Evolutionary conservation across 2,888 invertebrate genomes (phyloP), one percentile per base, ranked within the genome.

Genomic region (Steinernema scapterisci): DNA sequence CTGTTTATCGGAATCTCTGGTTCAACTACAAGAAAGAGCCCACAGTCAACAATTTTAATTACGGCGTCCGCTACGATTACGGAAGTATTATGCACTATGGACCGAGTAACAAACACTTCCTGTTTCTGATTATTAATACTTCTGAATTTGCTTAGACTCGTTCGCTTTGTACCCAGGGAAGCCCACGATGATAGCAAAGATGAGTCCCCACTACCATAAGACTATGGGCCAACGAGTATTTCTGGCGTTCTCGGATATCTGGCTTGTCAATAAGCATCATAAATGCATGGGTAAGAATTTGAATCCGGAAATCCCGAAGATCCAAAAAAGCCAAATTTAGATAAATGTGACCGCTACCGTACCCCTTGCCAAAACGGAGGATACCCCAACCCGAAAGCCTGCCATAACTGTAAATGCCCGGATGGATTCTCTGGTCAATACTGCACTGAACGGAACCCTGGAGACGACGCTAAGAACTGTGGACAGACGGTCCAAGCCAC

Each of bases 201-300:
- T 81, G 43, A 72, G 63, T 46, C 79, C 78, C 16, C 27, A 63
- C n/a, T 63, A 63, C 38, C 63, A 63, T 23, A 76, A 80, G 63
- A 79, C 79, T n/a, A 79, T 79, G 79, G 79, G 79, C 25, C 80
- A 79, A 45, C 74, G 75, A 27, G 80, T 80, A 27, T 75, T 44
- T 11, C 80, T 78, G 2, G 75, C 76, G 1, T 79, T 79, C 72
- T 43, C 72, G n/a, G 85, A 85, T 74, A 79, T 85, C 25, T 82
- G 82, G 11, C 82, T 83, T 80, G 84, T 85, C 84, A 85, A 85
- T 75, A 78, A 82, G 46, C 83, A 84, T 70, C 85, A 85, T 74
- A 80, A 80, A 21, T 84, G 84, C 79, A 80, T 82, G 75, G 78
- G 82, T 81, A 70, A 43, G 38, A 44, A 44, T 27, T 38, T 3